These are phyloP conservation scores for Melanotaenia boesemani DNA, from an alignment of 2,797 vertebrate genomes.

Conservation along the genomic window DNA sequence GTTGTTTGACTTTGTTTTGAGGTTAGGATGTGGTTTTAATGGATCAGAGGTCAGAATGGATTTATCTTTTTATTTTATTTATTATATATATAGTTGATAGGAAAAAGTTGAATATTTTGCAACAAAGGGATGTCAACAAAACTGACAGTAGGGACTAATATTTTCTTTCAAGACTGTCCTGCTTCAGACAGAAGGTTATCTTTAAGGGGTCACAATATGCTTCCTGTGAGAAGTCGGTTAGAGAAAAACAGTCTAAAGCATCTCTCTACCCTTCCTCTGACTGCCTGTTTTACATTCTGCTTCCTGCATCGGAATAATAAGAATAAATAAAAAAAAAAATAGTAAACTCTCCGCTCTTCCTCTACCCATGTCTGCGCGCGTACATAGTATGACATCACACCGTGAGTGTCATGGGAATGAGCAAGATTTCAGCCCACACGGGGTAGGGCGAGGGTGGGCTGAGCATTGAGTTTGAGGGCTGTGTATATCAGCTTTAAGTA, in stretches of 20 bases:
- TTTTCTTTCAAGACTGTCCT: neutral
- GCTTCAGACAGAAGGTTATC: too few relatives aligned
- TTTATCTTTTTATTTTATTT: neutral
- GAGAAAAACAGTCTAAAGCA: neutral
- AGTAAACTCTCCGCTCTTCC: neutral
- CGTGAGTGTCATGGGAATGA: conserved; percentile 2
- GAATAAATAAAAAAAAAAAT: neutral
- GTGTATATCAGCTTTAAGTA: conserved; percentile 39
- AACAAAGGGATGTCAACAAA: neutral
- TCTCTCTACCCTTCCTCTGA: neutral
- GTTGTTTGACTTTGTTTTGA: too few relatives aligned
- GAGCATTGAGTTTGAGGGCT: conserved; percentile 20
- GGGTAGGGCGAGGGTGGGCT: conserved; percentile 31
- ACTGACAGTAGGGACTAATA: neutral
- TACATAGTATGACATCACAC: neutral
- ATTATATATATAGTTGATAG: conserved; percentile 13
- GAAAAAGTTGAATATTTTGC: conserved; percentile 2
- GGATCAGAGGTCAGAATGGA: conserved; percentile 8
- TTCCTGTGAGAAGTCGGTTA: neutral
- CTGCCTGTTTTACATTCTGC: neutral
- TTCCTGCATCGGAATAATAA: neutral
- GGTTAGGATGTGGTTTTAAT: neutral
- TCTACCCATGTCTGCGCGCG: neutral
- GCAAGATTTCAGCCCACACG: neutral
- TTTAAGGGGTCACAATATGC: neutral